Conservation (phyloP, 2,113 vertebrate species). For the Corythoichthys intestinalis region DNA sequence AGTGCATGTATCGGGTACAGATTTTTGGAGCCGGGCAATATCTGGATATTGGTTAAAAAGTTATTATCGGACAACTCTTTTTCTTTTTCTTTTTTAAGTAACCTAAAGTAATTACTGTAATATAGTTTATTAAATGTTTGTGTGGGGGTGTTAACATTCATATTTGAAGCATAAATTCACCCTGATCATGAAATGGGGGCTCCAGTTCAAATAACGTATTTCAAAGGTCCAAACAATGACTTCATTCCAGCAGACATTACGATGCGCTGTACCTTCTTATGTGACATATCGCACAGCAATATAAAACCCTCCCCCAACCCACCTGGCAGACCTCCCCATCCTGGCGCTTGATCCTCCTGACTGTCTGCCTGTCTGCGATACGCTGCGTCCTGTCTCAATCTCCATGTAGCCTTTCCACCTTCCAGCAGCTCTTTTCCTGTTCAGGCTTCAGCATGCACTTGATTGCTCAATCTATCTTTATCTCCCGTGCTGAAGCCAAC, state of each 20-base stretch:
- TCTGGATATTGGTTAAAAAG: no score
- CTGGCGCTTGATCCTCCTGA: slow-evolving; percentile 30
- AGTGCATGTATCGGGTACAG: no score
- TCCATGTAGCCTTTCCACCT: slow-evolving; percentile 40
- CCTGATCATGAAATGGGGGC: background rate
- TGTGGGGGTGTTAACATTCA: background rate
- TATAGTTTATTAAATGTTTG: no score
- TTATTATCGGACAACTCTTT: no score
- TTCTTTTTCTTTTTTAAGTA: no score
- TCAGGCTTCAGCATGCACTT: slow-evolving; percentile 66
- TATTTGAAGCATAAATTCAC: background rate
- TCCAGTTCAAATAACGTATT: background rate
- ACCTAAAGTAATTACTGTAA: no score
- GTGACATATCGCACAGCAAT: slow-evolving; percentile 25
- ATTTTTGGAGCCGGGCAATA: no score
- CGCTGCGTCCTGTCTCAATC: slow-evolving; percentile 54
- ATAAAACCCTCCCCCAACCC: slow-evolving; percentile 44
- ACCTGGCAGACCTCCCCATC: slow-evolving; percentile 41
- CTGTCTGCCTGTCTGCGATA: slow-evolving; percentile 44
- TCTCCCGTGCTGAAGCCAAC: slow-evolving; percentile 71
- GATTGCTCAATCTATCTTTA: slow-evolving; percentile 81
- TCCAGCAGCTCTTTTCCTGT: slow-evolving; percentile 36
- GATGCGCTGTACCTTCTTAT: slow-evolving; percentile 26
- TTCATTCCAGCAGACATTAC: background rate
- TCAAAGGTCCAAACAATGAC: background rate